Conservation (phyloP, 2,113 vertebrate species). For the Macheiramphus alcinus region DNA sequence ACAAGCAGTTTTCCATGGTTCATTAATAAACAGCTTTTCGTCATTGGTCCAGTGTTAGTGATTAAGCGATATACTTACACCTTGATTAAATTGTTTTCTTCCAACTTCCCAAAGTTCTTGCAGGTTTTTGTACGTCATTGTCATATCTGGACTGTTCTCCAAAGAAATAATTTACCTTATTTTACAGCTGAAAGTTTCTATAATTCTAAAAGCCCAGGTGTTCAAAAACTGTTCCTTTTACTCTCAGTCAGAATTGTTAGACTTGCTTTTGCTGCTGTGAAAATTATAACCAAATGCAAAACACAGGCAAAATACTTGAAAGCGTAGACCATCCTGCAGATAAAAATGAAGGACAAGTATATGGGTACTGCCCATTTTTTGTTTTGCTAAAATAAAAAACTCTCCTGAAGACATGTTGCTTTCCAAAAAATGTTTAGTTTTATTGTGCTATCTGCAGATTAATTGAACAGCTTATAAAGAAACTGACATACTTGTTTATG, state of each 20-base stretch:
- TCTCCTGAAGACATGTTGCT: background rate
- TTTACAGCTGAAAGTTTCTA: background rate
- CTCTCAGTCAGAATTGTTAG: background rate
- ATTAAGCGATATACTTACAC: background rate
- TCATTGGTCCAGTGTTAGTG: background rate
- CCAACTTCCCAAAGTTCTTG: background rate
- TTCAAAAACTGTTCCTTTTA: background rate
- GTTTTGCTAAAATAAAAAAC: background rate
- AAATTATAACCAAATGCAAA: background rate
- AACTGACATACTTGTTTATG: background rate
- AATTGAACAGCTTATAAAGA: background rate
- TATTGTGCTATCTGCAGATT: background rate
- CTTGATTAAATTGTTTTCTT: background rate
- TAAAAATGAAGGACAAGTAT: background rate
- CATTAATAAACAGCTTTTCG: conserved; percentile 13
- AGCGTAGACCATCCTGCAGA: background rate
- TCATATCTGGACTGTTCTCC: background rate
- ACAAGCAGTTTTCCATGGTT: background rate
- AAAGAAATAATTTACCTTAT: background rate
- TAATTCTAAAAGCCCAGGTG: background rate
- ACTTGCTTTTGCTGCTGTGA: background rate
- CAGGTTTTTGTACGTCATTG: background rate
- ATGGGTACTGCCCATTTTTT: background rate
- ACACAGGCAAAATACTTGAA: background rate
- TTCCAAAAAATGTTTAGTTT: background rate